Conservation (phyloP, 2,113 vertebrate species). For the Uria aalge region DNA sequence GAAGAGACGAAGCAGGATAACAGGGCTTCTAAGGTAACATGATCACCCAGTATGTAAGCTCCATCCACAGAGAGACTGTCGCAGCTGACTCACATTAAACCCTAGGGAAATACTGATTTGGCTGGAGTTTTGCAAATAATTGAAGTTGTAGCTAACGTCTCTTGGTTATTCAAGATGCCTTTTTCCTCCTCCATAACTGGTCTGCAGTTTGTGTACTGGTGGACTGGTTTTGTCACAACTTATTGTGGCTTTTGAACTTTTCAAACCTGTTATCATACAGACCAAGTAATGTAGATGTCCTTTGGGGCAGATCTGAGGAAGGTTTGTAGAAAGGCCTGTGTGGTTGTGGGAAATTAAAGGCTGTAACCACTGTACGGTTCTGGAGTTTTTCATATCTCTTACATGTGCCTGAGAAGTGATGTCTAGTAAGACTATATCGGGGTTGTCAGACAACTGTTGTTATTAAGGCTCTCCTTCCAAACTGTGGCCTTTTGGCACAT, state of each 20-base stretch:
- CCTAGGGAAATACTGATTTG: not conserved
- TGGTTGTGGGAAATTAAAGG: not conserved
- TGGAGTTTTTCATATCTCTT: not conserved
- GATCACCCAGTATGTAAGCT: not conserved
- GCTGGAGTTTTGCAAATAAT: not conserved
- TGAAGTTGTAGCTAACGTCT: not conserved
- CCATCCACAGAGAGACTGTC: not conserved
- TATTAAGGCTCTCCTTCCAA: not conserved
- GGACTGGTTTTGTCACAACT: not conserved
- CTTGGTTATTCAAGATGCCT: not conserved
- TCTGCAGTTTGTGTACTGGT: not conserved
- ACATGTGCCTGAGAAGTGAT: not conserved
- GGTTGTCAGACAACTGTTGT: not conserved
- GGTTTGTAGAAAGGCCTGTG: not conserved
- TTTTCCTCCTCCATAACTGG: accelerated
- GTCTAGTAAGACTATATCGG: not conserved
- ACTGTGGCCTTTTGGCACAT: not conserved
- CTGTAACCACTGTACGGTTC: not conserved
- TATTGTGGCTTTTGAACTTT: not conserved
- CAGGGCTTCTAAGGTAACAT: not conserved
- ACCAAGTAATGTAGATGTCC: accelerated
- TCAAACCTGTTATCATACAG: not conserved
- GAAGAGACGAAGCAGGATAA: not conserved
- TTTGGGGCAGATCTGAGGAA: not conserved
- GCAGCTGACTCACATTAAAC: not conserved